A percentile compares a stretch with the other conserved stretches of the same genome.
These are phyloP conservation scores for Pandemis heparana DNA, from an alignment of 2,888 invertebrate species.

Conservation along the genomic window DNA sequence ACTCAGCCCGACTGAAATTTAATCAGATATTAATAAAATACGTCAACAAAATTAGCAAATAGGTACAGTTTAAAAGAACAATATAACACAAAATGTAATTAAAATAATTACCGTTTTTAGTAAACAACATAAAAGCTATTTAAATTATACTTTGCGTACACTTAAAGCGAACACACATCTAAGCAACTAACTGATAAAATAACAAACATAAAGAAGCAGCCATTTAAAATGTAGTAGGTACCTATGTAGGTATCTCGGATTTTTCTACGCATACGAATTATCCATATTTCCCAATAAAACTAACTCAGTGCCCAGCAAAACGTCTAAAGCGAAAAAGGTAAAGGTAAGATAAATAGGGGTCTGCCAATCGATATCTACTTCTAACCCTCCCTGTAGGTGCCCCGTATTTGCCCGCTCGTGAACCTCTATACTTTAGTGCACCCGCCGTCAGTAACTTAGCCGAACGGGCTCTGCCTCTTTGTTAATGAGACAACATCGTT, in stretches of 20 bases:
- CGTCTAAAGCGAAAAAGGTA: constrained; percentile 16
- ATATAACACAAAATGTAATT: no score
- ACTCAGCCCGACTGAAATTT: not conserved
- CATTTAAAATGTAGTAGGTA: not conserved
- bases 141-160: no score
- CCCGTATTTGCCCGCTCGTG: constrained; percentile 73
- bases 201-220: no score
- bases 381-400: constrained; percentile 49
- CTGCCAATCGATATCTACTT: constrained; percentile 41
- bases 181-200: no score
- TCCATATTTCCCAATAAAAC: not conserved
- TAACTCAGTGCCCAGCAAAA: constrained; percentile 51
- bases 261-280: not conserved
- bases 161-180: no score
- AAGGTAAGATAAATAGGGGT: constrained; percentile 37
- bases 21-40: not conserved
- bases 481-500: constrained; percentile 79
- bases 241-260: not conserved
- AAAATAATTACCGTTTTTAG: no score
- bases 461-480: constrained; percentile 73
- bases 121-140: no score
- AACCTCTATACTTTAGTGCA: constrained; percentile 76
- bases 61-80: no score
- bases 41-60: no score
- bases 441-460: constrained; percentile 75